Evolutionary conservation across 2,888 invertebrate genomes (phyloP).

Genomic region (Cecidostiba fungosa): DNA sequence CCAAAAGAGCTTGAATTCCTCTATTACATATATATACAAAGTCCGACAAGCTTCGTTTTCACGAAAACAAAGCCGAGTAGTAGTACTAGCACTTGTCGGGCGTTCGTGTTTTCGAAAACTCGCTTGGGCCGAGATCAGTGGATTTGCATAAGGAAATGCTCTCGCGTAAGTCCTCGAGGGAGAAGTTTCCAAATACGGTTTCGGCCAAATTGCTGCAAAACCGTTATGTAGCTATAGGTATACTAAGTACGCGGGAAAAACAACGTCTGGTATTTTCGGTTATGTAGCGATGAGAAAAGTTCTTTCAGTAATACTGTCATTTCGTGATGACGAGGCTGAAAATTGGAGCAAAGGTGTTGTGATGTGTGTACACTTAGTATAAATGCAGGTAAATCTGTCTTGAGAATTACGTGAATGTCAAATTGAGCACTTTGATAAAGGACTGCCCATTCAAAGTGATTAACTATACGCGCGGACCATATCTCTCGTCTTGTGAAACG

Average conservation of each 20-base stretch:
- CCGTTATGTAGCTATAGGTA: too few relatives aligned
- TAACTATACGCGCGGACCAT: neutral
- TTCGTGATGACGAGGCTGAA: too few relatives aligned
- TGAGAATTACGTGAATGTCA: neutral
- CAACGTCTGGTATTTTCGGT: too few relatives aligned
- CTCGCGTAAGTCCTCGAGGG: neutral
- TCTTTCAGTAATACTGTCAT: too few relatives aligned
- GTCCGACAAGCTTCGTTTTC: neutral
- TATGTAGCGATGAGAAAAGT: too few relatives aligned
- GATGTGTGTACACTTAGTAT: too few relatives aligned
- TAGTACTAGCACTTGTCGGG: neutral
- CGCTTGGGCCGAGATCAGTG: neutral
- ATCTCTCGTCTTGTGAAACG: neutral
- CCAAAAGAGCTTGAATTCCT: neutral
- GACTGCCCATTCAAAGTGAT: neutral
- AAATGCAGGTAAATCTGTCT: neutral
- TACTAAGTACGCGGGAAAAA: neutral
- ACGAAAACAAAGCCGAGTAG: neutral
- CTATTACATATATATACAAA: neutral
- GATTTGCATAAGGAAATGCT: conserved; percentile 29
- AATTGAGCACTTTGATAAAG: neutral
- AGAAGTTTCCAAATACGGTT: neutral
- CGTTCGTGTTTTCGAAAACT: conserved; percentile 2
- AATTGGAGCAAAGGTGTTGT: too few relatives aligned
- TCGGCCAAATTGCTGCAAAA: conserved; percentile 12